phyloP scores from a whole-genome alignment of 1,140 invertebrate genomes.

The Aphidius gifuensis region DNA sequence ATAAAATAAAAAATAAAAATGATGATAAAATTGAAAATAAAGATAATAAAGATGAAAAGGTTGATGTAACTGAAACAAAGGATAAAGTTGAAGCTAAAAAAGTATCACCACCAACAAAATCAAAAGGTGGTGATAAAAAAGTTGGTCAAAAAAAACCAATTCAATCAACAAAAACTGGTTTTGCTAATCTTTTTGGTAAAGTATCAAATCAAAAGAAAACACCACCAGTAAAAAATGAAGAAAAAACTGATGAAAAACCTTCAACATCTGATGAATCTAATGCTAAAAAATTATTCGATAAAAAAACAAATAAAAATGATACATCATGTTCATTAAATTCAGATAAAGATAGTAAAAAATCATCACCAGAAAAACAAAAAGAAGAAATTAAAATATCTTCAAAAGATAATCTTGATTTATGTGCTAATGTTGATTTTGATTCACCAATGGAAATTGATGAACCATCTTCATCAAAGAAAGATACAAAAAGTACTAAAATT shows the following conservation, averaged over 20 bases:
- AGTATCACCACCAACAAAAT: slow-evolving; percentile 22
- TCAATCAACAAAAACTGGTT: slow-evolving; percentile 35
- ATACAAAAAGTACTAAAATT: slow-evolving; percentile 14
- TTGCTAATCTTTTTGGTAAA: slow-evolving; percentile 44
- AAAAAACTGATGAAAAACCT: neutral
- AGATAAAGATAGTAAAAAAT: slow-evolving; percentile 7
- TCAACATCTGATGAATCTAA: slow-evolving; percentile 8
- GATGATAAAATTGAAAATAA: no score
- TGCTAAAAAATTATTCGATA: slow-evolving; percentile 7
- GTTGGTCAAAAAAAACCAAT: slow-evolving; percentile 31
- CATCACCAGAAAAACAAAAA: slow-evolving; percentile 8
- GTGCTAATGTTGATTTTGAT: no score
- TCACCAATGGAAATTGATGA: no score
- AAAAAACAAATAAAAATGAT: slow-evolving; percentile 9
- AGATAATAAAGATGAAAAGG: neutral
- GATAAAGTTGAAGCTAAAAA: slow-evolving; percentile 21
- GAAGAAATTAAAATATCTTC: neutral
- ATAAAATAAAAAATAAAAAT: neutral
- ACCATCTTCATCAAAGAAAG: slow-evolving; percentile 2
- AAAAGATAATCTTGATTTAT: neutral
- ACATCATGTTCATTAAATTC: slow-evolving; percentile 4
- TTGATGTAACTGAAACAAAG: neutral
- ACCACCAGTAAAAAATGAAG: slow-evolving; percentile 7
- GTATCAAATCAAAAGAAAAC: slow-evolving; percentile 27
- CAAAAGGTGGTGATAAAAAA: slow-evolving; percentile 24